Evolutionary conservation across 2,888 invertebrate genomes (phyloP).

Genomic region (Stenurella melanura): DNA sequence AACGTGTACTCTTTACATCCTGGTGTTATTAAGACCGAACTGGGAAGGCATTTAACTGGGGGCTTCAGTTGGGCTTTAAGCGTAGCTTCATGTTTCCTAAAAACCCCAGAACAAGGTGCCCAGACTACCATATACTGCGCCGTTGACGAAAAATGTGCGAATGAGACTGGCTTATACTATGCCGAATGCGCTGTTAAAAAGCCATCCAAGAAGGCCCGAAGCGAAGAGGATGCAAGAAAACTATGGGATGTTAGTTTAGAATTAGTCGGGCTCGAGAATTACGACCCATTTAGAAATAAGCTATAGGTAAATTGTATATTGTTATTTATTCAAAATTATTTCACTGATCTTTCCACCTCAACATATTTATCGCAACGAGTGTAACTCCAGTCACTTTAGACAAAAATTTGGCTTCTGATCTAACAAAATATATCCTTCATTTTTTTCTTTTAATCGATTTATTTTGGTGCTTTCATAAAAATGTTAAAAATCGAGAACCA

Average conservation of each 20-base stretch:
- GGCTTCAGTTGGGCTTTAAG: conserved; percentile 67
- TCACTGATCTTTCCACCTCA: no score
- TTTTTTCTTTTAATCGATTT: no score
- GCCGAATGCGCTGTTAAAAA: conserved; percentile 77
- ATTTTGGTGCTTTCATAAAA: no score
- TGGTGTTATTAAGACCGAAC: conserved; percentile 84
- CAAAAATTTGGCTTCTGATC: no score
- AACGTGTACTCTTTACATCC: conserved; percentile 84
- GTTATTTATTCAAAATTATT: no score
- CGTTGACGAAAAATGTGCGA: conserved; percentile 79
- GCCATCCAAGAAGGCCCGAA: conserved; percentile 74
- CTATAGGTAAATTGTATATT: no score
- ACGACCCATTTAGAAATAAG: conserved; percentile 70
- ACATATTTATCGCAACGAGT: no score
- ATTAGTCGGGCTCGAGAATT: conserved; percentile 74
- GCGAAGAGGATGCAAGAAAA: conserved; percentile 76
- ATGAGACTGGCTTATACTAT: conserved; percentile 77
- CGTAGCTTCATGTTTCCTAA: conserved; percentile 57
- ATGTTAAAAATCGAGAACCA: no score
- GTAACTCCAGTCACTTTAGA: no score
- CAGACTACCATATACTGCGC: conserved; percentile 86
- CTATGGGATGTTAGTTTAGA: conserved; percentile 80
- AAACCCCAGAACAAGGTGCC: conserved; percentile 76
- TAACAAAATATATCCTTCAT: no score
- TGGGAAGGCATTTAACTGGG: conserved; percentile 77